These are phyloP conservation scores for Archilochus colubris DNA, from an alignment of 2,113 vertebrate genomes.

Conservation along the genomic window DNA sequence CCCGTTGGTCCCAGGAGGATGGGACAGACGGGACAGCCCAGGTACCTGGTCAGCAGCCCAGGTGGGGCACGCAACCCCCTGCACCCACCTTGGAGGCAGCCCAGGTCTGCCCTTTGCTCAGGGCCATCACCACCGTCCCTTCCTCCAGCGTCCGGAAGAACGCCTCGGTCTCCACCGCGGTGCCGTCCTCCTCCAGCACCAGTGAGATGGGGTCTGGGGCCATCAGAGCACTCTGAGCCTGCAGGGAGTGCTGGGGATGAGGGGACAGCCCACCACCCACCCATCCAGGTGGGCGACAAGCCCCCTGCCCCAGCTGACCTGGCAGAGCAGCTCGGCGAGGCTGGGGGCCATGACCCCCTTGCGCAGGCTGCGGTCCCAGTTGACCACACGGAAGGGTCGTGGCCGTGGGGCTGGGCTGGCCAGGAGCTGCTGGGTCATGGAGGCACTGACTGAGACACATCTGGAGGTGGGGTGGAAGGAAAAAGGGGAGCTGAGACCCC, in stretches of 20 bases:
- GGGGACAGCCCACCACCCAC: background rate
- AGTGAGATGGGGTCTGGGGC: conserved; percentile 63
- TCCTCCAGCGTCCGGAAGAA: conserved; percentile 87
- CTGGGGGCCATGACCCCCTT: conserved; percentile 82
- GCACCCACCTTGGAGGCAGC: conserved; percentile 70
- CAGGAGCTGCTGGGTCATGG: conserved; percentile 86
- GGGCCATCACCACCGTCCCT: conserved; percentile 84
- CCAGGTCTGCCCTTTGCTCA: conserved; percentile 88
- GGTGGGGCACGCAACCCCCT: too few relatives aligned
- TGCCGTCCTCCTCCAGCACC: conserved; percentile 94
- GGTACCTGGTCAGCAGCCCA: too few relatives aligned
- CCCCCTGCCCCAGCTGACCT: conserved; percentile 75
- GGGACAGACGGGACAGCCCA: too few relatives aligned
- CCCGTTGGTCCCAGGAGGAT: too few relatives aligned
- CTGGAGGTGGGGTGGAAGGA: conserved; percentile 41
- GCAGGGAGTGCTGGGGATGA: background rate
- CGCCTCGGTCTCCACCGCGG: conserved; percentile 86
- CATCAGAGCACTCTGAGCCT: conserved; percentile 79
- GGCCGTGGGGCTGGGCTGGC: conserved; percentile 32
- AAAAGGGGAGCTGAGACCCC: background rate
- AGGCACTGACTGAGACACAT: conserved; percentile 81
- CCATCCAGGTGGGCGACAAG: too few relatives aligned
- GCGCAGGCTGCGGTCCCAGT: conserved; percentile 80
- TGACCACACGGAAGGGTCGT: conserved; percentile 85
- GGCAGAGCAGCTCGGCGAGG: conserved; percentile 80